Percentiles rank a stretch among this genome's conserved stretches.
Conservation (phyloP, 1,140 invertebrate genomes). For the Portunus trituberculatus region DNA sequence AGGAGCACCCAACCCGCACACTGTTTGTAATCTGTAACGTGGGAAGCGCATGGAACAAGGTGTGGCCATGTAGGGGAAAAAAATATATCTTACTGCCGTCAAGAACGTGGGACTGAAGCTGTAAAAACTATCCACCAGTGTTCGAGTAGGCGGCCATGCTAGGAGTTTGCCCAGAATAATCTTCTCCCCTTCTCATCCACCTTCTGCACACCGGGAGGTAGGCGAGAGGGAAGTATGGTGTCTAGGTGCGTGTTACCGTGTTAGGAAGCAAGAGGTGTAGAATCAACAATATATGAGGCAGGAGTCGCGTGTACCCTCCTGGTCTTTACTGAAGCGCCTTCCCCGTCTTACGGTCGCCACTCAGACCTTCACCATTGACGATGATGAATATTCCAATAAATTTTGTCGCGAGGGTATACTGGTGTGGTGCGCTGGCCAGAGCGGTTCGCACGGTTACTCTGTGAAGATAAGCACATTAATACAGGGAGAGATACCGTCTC, state of each 20-base stretch:
- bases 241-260: neutral
- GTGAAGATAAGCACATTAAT: too few species aligned
- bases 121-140: neutral
- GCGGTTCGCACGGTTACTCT: neutral
- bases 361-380: neutral
- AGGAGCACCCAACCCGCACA: neutral
- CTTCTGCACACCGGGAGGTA: slow-evolving; percentile 1
- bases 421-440: neutral
- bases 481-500: too few species aligned
- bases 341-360: neutral
- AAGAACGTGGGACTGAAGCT: neutral
- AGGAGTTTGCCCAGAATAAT: neutral
- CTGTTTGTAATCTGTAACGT: neutral
- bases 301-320: neutral
- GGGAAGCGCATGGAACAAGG: neutral
- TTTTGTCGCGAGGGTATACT: neutral
- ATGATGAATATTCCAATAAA: neutral
- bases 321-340: neutral
- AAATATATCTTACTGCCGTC: neutral
- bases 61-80: neutral
- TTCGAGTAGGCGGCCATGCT: neutral
- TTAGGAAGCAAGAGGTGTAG: slow-evolving; percentile 11
- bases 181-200: slow-evolving; percentile 15
- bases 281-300: slow-evolving; percentile 23
- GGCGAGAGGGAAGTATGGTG: neutral